Base-by-base conservation (phyloP, 2,888 invertebrate species). In the Patella ulyssiponensis region DNA sequence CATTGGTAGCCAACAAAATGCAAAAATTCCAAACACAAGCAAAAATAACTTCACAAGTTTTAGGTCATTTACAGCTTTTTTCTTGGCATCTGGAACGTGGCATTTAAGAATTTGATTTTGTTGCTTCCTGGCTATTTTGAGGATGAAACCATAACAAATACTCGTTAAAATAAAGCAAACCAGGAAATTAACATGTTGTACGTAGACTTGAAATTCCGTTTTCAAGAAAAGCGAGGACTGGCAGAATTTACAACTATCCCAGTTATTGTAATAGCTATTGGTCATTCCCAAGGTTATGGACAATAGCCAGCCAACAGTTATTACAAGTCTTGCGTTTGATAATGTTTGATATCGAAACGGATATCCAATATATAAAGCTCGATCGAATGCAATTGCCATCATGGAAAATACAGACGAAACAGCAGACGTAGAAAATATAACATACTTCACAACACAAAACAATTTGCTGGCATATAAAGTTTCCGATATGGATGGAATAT, bases 311-410 rank as follows among this genome's bases (percentile, higher is more conserved):
- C 58, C 44, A 58, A 56, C 54, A 51, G 74, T 44, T 17, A 74
- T 74, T 51, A 74, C 51, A 12, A 64, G 14, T 14, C 17, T 58
- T 7, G 64, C 23, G 33, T 5, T 23, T 15, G 54, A 44, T 17
- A 27, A 23, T 3, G 58, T 74, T 44, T 20, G 23, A 20, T 33
- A 20, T 23, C 44, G 12, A 15, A 64, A 44, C 4, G 71, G 71
- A 23, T 56, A 20, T 12, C 27, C 33, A 15, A 76, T 71, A 15
- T 53, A 71, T 44, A 77, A 33, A 20, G 70, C 78, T 4, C 82
- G 20, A 71, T 82, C 80, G 23, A 77, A 52, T 5, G 79, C 77
- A 11, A 82, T 75, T 17, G 79, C 69, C 3, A 71, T 23, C 44
- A 77, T 70, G 27, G 73, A 77, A 27, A 77, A 69, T 56, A 80